Base-by-base conservation (phyloP, 2,797 vertebrate species). In the Hafferia zeledoni region DNA sequence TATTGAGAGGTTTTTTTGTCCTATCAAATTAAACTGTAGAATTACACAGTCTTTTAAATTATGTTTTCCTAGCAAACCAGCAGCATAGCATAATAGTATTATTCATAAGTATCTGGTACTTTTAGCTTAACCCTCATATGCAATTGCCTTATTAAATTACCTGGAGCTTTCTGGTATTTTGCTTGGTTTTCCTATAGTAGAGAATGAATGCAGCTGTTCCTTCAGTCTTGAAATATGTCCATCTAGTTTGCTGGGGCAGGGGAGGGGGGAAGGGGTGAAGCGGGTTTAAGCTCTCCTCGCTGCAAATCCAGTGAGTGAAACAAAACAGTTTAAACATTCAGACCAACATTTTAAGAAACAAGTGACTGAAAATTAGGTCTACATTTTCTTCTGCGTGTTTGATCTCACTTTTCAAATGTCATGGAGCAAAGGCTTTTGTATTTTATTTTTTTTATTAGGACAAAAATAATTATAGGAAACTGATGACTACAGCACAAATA, bases 61-160 rank as follows among this genome's bases (percentile, higher is more conserved):
- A 49, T 74, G 49, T 8, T 89, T 95, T 88, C 59, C 57, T 85
- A 74, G 59, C 46, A 90, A 83, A 49, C 24, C 46, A 82, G n/a
- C 43, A 92, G 19, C 37, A 39, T 55, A 87, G 77, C 41, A 95
- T 89, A 97, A 94, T 82, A 67, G 50, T 44, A 75, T 90, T 76
- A 95, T 94, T 96, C 85, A 92, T 87, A 59, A 56, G 14, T 52
- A 30, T 19, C 49, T 76, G 35, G 53, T 88, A 79, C 1, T 0
- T 49, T 87, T 87, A 89, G 31, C 56, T 82, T 86, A 69, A 87
- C 69, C 37, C 72, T 87, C 56, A 55, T 41, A 65, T 74, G 83
- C 14, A 64, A 64, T 56, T 87, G 59, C 69, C 37, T 96, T 92
- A 93, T 95, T 94, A 95, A 96, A 97, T 94, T 96, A 94, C 85